Base-by-base conservation (phyloP, 2,113 vertebrate species). In the Atherinomorus stipes region DNA sequence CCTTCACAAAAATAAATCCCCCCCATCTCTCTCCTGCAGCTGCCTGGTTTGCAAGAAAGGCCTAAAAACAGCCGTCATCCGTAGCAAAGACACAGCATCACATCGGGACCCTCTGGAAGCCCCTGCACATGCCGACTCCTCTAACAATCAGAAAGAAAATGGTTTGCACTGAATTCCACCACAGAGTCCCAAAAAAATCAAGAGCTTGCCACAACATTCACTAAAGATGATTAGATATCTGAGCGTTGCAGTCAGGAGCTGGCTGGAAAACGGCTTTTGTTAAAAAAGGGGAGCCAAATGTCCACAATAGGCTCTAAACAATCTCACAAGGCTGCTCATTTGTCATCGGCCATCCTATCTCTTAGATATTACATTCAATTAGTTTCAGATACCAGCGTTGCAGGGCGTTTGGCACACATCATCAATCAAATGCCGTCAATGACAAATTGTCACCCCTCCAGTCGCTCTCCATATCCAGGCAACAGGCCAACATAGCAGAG, bases 391-490 rank as follows among this genome's bases (percentile, higher is more conserved):
- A 84, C 44, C 78, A 57, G 76, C 80, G 45, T 59, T 52, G 81
- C 63, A 47, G 65, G 59, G 64, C 75, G 19, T 65, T 74, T 58
- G 72, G 78, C 75, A 65, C 23, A 0, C 22, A 26, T 66, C 23
- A 91, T 90, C 88, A 85, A 88, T 92, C 90, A 91, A 74, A 69
- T 12, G n/a, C 42, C 21, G 81, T 89, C 83, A 75, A 66, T 80
- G 76, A 83, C 80, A 84, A 89, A 88, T 84, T 42, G 54, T 76
- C 72, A 76, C 40, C 72, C 59, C 54, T 64, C n/a, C 10, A 23
- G n/a, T 58, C 16, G 10, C 53, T 72, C 58, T 61, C 47, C 49
- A 49, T 64, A 63, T 78, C 77, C 26, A 25, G 84, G 86, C 83
- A 81, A 51, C 50, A 18, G 38, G 71, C 85, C 84, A 88, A 26